phyloP scores from a whole-genome alignment of 2,888 invertebrate species.

The Mycalesis mineus region DNA sequence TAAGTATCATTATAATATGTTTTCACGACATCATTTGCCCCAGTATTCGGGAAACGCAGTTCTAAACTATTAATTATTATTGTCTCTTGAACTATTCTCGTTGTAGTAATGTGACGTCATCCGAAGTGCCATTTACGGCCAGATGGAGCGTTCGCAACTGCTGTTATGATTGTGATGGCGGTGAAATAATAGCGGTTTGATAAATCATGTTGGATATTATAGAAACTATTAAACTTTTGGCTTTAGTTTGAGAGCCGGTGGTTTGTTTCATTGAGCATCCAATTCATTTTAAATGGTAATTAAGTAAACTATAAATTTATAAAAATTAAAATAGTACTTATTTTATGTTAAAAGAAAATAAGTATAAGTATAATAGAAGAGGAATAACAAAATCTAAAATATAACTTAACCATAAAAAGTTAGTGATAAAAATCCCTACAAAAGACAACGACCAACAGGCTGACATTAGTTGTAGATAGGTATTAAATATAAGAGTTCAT shows the following conservation, averaged over 20 bases:
- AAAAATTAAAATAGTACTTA: too few relatives aligned
- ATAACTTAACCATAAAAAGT: too few relatives aligned
- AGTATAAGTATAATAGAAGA: too few relatives aligned
- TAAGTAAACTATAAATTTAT: too few relatives aligned
- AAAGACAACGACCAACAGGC: too few relatives aligned
- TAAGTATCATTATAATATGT: background rate
- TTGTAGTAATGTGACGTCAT: conserved; percentile 34
- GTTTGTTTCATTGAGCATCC: background rate
- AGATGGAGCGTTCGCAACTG: conserved; percentile 19
- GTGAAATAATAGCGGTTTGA: conserved; percentile 2
- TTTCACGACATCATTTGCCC: conserved; percentile 1
- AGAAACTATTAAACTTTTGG: background rate
- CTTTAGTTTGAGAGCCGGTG: background rate
- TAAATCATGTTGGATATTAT: background rate
- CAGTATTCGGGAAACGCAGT: background rate
- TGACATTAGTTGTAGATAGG: too few relatives aligned
- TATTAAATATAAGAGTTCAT: too few relatives aligned
- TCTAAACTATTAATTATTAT: conserved; percentile 8
- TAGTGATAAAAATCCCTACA: too few relatives aligned
- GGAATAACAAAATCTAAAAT: too few relatives aligned
- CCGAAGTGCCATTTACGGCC: conserved; percentile 17
- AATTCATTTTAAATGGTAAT: background rate
- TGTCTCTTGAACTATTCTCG: conserved; percentile 29
- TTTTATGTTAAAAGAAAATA: too few relatives aligned
- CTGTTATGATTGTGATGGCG: conserved; percentile 14